Base-by-base conservation (phyloP, 2,888 invertebrate genomes). In the Torymus aiolomorphi region DNA sequence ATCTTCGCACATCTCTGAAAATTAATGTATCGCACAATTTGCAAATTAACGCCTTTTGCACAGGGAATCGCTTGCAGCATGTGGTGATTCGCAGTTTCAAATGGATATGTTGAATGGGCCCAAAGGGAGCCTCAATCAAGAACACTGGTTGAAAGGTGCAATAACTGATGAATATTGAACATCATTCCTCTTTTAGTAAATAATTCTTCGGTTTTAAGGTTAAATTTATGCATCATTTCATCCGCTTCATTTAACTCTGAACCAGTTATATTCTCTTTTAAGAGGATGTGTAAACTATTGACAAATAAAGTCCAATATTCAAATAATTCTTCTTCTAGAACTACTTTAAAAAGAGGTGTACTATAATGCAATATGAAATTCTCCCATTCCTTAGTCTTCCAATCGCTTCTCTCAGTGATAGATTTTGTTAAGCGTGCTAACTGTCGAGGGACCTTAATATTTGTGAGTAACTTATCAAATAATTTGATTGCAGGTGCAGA, bases 111-210 rank as follows among this genome's bases (percentile, higher is more conserved):
- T 20, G 61, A 65, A 52, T 81, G 81, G 2, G 65, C 18, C 74
- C 71, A 81, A 52, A 81, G 51, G 14, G 81, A 80, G 1, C 80
- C 78, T 78, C 75, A 80, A 63, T 82, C 65, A 2, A 54, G 5
- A n/a, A 83, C 80, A 61, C 80, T 80, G 56, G 69, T 14, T 16
- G 69, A 54, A 1, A 81, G 13, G 59, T 83, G 83, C n/a, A n/a
- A n/a, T n/a, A n/a, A n/a, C n/a, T n/a, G n/a, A n/a, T n/a, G n/a
- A n/a, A n/a, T n/a, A n/a, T n/a, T 80, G 56, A 14, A 82, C 31
- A 49, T 70, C 81, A 82, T 81, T 54, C 54, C 66, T 42, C 18
- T 31, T 65, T 70, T 74, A 0, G 51, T 14, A 75, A 67, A 80
- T 13, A 63, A 14, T 14, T 56, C 8, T 59, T 75, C 59, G 13